phyloP scores from a whole-genome alignment of 2,888 invertebrate species.

The Pheosia gnoma region DNA sequence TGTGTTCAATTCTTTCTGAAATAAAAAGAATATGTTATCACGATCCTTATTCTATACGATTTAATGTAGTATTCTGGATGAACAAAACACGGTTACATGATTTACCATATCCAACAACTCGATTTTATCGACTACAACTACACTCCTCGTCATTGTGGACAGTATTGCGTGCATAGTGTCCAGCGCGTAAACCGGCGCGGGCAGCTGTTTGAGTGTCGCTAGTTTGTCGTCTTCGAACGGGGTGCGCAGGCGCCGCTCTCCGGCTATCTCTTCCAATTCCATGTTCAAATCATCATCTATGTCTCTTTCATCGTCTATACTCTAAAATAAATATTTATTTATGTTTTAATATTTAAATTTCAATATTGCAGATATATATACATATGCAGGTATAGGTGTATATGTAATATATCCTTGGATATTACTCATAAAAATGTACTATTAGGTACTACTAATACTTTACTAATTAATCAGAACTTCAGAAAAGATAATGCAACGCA shows the following conservation, averaged over 20 bases:
- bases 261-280: slow-evolving; percentile 63
- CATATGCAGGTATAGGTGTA: too few relatives aligned
- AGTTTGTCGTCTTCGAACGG: slow-evolving; percentile 55
- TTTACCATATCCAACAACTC: slow-evolving; percentile 62
- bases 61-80: too few relatives aligned
- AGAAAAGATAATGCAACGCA: too few relatives aligned
- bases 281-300: slow-evolving; percentile 53
- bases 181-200: slow-evolving; percentile 71
- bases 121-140: slow-evolving; percentile 47
- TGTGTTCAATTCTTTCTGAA: slow-evolving; percentile 79
- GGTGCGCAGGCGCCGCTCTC: slow-evolving; percentile 31
- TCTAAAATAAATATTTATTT: slow-evolving; percentile 35
- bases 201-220: slow-evolving; percentile 63
- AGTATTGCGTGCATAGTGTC: slow-evolving; percentile 63
- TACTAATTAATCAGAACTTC: too few relatives aligned
- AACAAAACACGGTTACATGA: too few relatives aligned
- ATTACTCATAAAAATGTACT: too few relatives aligned
- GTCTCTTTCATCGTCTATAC: slow-evolving; percentile 53
- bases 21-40: slow-evolving; percentile 22
- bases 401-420: background rate
- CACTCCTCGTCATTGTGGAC: slow-evolving; percentile 61
- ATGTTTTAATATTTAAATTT: too few relatives aligned
- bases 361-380: too few relatives aligned
- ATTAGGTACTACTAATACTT: too few relatives aligned
- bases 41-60: too few relatives aligned